A percentile compares a stretch with the other conserved stretches of the same genome.
Conservation (phyloP, 1,140 invertebrate genomes). For the Panulirus ornatus region DNA sequence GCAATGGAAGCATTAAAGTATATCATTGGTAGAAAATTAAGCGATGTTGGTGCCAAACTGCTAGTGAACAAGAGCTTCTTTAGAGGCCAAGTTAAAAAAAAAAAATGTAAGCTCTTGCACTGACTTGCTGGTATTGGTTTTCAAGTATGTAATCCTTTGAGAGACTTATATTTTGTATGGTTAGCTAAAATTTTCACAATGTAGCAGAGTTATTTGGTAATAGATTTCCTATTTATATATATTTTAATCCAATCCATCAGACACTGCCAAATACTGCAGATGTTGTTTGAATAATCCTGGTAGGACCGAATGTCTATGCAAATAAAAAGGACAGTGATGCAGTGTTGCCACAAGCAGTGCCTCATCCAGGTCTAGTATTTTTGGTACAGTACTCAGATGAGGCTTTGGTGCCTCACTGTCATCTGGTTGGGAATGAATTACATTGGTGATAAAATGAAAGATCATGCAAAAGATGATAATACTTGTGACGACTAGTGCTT, state of each 20-base stretch:
- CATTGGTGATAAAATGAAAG: constrained; percentile 43
- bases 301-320: constrained; percentile 64
- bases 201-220: constrained; percentile 25
- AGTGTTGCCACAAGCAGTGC: constrained; percentile 70
- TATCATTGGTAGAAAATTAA: constrained; percentile 28
- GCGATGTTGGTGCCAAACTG: constrained; percentile 51
- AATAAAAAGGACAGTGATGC: constrained; percentile 59
- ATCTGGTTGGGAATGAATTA: constrained; percentile 50
- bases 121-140: constrained; percentile 16
- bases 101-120: constrained; percentile 13
- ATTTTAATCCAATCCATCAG: constrained; percentile 42
- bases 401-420: constrained; percentile 50
- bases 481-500: constrained; percentile 66
- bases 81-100: constrained; percentile 18
- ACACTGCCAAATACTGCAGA: constrained; percentile 62
- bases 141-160: constrained; percentile 16
- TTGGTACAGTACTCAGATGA: constrained; percentile 52
- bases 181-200: constrained; percentile 22
- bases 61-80: constrained; percentile 28
- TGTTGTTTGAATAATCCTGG: constrained; percentile 49
- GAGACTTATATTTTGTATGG: constrained; percentile 26
- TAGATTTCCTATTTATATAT: constrained; percentile 42
- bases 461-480: constrained; percentile 29
- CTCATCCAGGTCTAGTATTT: constrained; percentile 59
- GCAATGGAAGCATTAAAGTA: background rate